These are phyloP conservation scores for Polymixis flavicincta DNA, from an alignment of 2,888 invertebrate genomes.

Conservation along the genomic window DNA sequence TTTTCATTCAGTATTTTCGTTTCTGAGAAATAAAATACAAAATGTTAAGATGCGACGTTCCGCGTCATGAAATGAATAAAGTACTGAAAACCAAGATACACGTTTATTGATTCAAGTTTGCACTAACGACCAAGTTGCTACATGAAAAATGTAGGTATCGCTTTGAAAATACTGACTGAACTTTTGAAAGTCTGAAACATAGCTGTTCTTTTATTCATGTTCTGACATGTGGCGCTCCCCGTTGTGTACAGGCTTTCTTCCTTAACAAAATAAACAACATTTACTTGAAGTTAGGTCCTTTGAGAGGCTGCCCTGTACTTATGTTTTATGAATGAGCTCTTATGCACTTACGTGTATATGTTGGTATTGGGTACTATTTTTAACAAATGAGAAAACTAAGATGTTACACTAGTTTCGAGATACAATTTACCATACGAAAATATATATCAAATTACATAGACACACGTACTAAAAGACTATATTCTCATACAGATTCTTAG, in stretches of 20 bases:
- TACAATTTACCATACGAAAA: constrained; percentile 30
- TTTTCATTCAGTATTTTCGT: constrained; percentile 30
- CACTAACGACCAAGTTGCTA: constrained; percentile 76
- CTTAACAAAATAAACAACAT: constrained; percentile 90
- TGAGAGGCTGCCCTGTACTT: constrained; percentile 84
- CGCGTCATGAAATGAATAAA: constrained; percentile 51
- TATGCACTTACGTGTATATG: constrained; percentile 80
- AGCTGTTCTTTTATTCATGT: constrained; percentile 90
- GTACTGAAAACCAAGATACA: constrained; percentile 57
- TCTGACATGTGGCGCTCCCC: constrained; percentile 89
- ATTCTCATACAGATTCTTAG: constrained; percentile 78
- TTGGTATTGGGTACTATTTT: constrained; percentile 53
- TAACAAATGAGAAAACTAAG: constrained; percentile 34
- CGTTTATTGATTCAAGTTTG: constrained; percentile 72
- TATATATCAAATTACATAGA: constrained; percentile 54
- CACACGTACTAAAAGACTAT: constrained; percentile 65
- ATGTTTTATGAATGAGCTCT: constrained; percentile 89
- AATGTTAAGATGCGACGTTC: constrained; percentile 28
- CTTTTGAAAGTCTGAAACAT: constrained; percentile 89
- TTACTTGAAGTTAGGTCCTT: constrained; percentile 89
- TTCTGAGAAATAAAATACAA: constrained; percentile 29
- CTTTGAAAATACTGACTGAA: constrained; percentile 86
- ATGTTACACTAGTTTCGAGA: constrained; percentile 11
- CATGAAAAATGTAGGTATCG: constrained; percentile 81
- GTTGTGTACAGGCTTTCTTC: constrained; percentile 89